Evolutionary conservation across 1,140 invertebrate genomes (phyloP), one percentile per base, ranked within the genome.

Genomic region (Ceratina australensis): DNA sequence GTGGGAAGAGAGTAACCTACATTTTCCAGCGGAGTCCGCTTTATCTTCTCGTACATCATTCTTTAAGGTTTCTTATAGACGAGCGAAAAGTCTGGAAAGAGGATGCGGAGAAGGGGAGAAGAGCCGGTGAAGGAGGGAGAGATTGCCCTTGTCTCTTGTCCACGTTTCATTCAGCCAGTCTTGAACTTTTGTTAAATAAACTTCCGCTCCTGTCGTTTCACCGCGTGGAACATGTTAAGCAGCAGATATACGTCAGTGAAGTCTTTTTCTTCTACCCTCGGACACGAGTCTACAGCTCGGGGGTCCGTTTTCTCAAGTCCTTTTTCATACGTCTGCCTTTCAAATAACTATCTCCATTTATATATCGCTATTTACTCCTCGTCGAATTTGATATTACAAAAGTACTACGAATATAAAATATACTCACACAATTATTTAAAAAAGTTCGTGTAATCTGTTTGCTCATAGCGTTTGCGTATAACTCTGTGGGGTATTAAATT

Each of bases 161-260:
- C 33, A 42, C 26, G 16, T 71, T 47, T 18, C 24, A 59, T 56
- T 59, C 68, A 47, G 22, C 33, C 28, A n/a, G 16, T 8, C 20
- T 4, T 22, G 24, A n/a, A 42, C 28, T 42, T 71, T 71, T 71
- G 68, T 71, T 59, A 71, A 71, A 71, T 71, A 71, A 71, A 71
- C 33, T n/a, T 59, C 20, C 33, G 33, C 33, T 16, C 7, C 16
- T 18, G 28, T 42, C 67, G 54, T 42, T 59, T 18, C 15, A 22
- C 33, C 18, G 33, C 33, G 16, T 24, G 54, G n/a, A 59, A 59
- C 18, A 26, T 42, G 26, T 28, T 13, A 12, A 42, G 20, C 13
- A 13, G 54, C 28, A n/a, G 24, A 47, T n/a, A 13, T 24, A 24
- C 28, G 24, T 47, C 18, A 10, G 22, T 22, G 20, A 71, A 71